These are phyloP conservation scores for Microhierax caerulescens DNA, from an alignment of 2,797 vertebrate species.

Conservation along the genomic window DNA sequence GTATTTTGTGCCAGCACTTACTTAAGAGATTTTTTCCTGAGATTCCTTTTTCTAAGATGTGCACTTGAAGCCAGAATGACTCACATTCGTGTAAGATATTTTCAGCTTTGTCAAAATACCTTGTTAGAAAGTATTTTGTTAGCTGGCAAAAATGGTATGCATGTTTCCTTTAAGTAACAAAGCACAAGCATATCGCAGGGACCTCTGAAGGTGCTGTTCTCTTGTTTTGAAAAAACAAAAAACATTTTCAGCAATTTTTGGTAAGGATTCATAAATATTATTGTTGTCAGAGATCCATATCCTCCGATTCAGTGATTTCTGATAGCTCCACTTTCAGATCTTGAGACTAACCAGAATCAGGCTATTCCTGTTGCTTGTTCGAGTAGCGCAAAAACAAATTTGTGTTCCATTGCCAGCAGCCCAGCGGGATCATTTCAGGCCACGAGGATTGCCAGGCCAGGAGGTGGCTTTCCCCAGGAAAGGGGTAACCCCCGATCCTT, in stretches of 20 bases:
- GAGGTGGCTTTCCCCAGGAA: not conserved
- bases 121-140: constrained; percentile 36
- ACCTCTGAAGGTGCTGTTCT: not conserved
- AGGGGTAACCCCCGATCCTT: not conserved
- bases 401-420: not conserved
- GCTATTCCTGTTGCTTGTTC: not conserved
- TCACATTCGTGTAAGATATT: not conserved
- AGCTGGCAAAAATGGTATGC: not conserved
- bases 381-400: not conserved
- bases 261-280: constrained; percentile 15
- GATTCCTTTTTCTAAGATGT: not conserved
- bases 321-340: not conserved
- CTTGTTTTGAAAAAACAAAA: not conserved
- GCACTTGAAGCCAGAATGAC: constrained; percentile 28
- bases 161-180: not conserved
- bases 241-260: constrained; percentile 11
- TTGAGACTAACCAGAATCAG: not conserved
- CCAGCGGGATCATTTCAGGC: not conserved
- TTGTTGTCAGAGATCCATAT: constrained; percentile 39
- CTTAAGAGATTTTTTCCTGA: not conserved
- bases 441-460: fast-evolving
- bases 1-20: constrained; percentile 17
- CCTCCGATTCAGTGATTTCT: constrained; percentile 26
- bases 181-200: not conserved
- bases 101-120: constrained; percentile 17